Evolutionary conservation across 1,140 invertebrate genomes (phyloP), one percentile per base, ranked within the genome.

Genomic region (Caenorhabditis brenneri): DNA sequence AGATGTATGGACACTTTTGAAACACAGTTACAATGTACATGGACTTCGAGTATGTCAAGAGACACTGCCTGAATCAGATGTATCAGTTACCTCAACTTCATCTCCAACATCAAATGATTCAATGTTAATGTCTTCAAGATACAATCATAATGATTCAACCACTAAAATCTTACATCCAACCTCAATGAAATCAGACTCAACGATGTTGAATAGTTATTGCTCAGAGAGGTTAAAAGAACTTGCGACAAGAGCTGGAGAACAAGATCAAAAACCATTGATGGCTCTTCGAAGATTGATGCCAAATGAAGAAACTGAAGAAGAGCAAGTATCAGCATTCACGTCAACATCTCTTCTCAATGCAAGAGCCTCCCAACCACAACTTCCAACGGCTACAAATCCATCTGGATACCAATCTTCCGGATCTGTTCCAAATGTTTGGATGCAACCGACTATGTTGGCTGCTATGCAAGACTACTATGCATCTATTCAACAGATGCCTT

Each of bases 171-270:
- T 78, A 1, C 80, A 81, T 60, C 84, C 55, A 36, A 39, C 84
- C 1, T 42, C 78, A 29, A 81, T 42, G 7, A 85, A 85, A 48
- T 81, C 79, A 27, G 86, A 88, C n/a, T 90, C 90, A 55, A 84
- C 80, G 42, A 49, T 83, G 27, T 51, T 89, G 74, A 87, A 90
- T 29, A 86, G 88, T 15, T 90, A 91, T 51, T 90, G 89, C 79
- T 91, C 90, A n/a, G 90, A 90, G 81, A 31, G 88, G 65, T 83
- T 90, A 51, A 90, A 89, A 58, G 90, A 90, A 69, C 87, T 90
- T 39, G 89, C 90, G 10, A 88, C 90, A 55, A 86, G 84, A 78
- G 89, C 87, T 69, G 29, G 87, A 88, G 60, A 49, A 46, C 78
- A 85, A 81, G 48, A 46, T 24, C 80, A 51, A 27, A 49, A 39